Base-by-base conservation (phyloP, 2,888 invertebrate genomes). In the Ophion obscuratus region DNA sequence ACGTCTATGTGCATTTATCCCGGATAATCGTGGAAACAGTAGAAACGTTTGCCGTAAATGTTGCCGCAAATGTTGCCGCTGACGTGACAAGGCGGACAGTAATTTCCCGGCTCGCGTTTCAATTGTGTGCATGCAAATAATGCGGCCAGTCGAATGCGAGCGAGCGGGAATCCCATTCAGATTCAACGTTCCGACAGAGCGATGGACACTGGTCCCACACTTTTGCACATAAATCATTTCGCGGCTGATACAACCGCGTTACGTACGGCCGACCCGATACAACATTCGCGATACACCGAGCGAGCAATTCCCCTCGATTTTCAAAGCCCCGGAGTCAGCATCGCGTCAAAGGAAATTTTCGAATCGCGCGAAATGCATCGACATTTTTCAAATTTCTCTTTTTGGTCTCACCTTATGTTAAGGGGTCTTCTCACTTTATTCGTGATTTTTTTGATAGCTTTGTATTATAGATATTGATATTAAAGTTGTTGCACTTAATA, bases 191-290 rank as follows among this genome's bases (percentile, higher is more conserved):
- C 59, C 59, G 47, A 20, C 66, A 66, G 78, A 84, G 53, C 74
- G 27, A 61, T n/a, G 78, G 53, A 71, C 66, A 40, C 40, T 7
- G 9, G 57, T 17, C 40, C 64, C 47, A 62, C 70, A 70, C 64
- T 57, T 84, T 84, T 73, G 81, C 84, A 81, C 81, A 81, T 84
- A 84, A 84, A 81, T 84, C 77, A 84, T 84, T 81, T 84, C 24
- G 47, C 64, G 66, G 31, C 27, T 84, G 57, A 61, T 67, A 59
- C 40, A 78, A 70, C 5, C 74, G 74, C 44, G 74, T 74, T 74
- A 74, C 20, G n/a, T 14, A 57, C n/a, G 9, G 7, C 7, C 40
- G 7, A 6, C 1, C 40, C 40, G 9, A 40, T 9, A 40, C 6
- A 40, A 40, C 40, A 40, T 40, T 40, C 40, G 40, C 40, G 40